Evolutionary conservation across 2,113 vertebrate species (phyloP).

Genomic region (Gobius niger): DNA sequence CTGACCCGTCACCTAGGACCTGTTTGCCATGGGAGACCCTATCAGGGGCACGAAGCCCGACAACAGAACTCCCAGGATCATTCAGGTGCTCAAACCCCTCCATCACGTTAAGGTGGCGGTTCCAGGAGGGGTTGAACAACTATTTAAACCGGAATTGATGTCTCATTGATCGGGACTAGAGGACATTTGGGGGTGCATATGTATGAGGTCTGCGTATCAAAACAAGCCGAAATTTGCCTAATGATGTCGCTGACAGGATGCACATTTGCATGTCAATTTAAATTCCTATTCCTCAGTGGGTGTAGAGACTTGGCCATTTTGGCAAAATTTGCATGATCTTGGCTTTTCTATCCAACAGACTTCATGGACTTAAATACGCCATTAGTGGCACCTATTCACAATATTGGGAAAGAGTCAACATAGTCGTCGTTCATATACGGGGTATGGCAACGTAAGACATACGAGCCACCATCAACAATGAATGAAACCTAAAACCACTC

Average conservation of each 20-base stretch:
- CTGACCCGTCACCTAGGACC: too few species aligned
- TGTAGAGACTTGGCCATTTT: slow-evolving; percentile 6
- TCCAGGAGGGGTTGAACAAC: too few species aligned
- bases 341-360: slow-evolving; percentile 27
- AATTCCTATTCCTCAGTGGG: slow-evolving; percentile 33
- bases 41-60: too few species aligned
- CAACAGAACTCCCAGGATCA: too few species aligned
- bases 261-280: slow-evolving; percentile 43
- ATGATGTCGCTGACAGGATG: slow-evolving; percentile 28
- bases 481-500: slow-evolving; percentile 48
- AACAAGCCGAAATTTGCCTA: slow-evolving; percentile 17
- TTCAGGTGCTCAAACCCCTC: too few species aligned
- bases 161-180: too few species aligned
- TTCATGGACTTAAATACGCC: slow-evolving; percentile 32
- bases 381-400: slow-evolving; percentile 48
- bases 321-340: slow-evolving; percentile 30
- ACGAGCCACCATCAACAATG: slow-evolving; percentile 35
- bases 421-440: too few species aligned
- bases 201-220: slow-evolving; percentile 50
- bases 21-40: too few species aligned
- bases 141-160: too few species aligned
- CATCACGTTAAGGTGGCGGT: too few species aligned
- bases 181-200: slow-evolving; percentile 16
- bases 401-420: background rate
- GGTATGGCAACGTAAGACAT: too few species aligned